Base-by-base conservation (phyloP, 2,113 vertebrate genomes). In the Aphelocoma coerulescens region DNA sequence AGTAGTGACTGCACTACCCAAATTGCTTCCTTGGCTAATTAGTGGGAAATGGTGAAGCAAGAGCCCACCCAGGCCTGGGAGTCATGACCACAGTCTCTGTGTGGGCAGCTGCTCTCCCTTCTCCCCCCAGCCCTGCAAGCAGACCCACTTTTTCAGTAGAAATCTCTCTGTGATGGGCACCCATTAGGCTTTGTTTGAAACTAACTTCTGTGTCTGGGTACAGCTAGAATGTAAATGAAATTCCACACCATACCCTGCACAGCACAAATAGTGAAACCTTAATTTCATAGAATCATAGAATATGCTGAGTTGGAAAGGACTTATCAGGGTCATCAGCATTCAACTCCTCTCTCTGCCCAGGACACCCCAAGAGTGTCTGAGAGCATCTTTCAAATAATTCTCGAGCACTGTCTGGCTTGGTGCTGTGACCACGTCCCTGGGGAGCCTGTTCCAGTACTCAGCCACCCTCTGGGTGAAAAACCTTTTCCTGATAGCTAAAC, bases 51-150 rank as follows among this genome's bases (percentile, higher is more conserved):
- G 22, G 15, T 49, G 33, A 83, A 90, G 51, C 27, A 77, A 35
- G 46, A 91, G 54, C 57, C 35, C 32, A 69, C 41, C 41, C 27
- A 54, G 48, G 13, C 23, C 5, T 9, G 49, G 46, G 43, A 43
- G 52, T 46, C 23, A 17, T 0, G 3, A 11, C 21, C 2, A 1
- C 3, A 57, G 21, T 24, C 7, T 13, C 18, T 51, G 23, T 59
- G 63, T 19, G 77, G 30, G 65, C 48, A 69, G 48, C 5, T 0
- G 44, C 30, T 62, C 24, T 67, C 41, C 37, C 26, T 57, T 80
- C 46, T 73, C 26, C 37, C 13, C 30, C 24, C 43, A 32, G 73
- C 26, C 28, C 33, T 43, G 54, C 54, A 44, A 35, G n/a, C 41
- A 57, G 14, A 44, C 28, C 3, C 14, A 4, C 9, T 21, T 51